Percentiles rank a stretch among this genome's conserved stretches.
phyloP scores from a whole-genome alignment of 2,113 vertebrate species.

The Catharus bicknelli region DNA sequence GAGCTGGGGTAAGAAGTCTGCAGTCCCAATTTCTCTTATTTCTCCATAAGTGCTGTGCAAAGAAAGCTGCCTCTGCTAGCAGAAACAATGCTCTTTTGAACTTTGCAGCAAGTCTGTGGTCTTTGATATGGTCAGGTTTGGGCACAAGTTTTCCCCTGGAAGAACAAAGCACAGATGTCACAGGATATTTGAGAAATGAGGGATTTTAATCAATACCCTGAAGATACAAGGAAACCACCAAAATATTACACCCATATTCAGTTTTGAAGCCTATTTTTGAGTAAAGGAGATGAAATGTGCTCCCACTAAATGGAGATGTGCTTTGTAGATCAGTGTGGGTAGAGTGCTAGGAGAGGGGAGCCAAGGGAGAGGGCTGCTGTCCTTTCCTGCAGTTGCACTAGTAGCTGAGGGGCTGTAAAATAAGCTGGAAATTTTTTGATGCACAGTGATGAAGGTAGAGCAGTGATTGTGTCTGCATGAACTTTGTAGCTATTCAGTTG shows the following conservation, averaged over 20 bases:
- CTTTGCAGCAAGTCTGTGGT: not conserved
- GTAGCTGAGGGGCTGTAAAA: not conserved
- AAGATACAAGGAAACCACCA: not conserved
- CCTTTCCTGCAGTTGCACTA: not conserved
- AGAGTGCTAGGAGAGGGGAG: not conserved
- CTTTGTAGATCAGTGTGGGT: not conserved
- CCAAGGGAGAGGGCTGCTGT: not conserved
- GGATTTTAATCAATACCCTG: slow-evolving; percentile 1
- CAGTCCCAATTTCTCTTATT: not conserved
- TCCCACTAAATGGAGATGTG: not conserved
- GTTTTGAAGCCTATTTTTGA: not conserved
- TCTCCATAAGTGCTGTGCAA: not conserved
- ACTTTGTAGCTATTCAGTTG: not conserved
- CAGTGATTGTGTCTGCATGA: not conserved
- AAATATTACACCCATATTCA: not conserved
- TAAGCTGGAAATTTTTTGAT: not conserved
- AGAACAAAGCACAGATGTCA: slow-evolving; percentile 11
- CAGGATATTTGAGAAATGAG: not conserved
- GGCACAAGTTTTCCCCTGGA: not conserved
- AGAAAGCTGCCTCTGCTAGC: not conserved
- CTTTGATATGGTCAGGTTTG: slow-evolving; percentile 14
- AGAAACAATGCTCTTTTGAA: slow-evolving; percentile 1
- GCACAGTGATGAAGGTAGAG: not conserved
- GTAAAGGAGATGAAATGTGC: not conserved
- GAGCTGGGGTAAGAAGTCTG: not conserved